Evolutionary conservation across 2,888 invertebrate genomes (phyloP).

Genomic region (Heliconius hortense): DNA sequence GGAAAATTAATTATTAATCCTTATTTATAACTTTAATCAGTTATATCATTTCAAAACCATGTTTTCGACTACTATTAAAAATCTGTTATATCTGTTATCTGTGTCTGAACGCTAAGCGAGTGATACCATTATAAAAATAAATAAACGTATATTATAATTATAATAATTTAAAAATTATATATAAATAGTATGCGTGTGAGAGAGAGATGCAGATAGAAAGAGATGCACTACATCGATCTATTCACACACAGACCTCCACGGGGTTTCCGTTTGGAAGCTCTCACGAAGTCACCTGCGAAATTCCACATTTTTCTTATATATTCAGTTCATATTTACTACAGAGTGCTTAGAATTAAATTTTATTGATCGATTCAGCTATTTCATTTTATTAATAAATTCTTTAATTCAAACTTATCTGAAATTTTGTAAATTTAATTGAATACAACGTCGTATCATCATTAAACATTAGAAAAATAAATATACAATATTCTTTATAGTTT

Average conservation of each 20-base stretch:
- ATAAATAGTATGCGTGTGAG: constrained; percentile 68
- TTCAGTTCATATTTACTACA: constrained; percentile 23
- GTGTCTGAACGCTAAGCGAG: constrained; percentile 30
- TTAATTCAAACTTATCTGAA: background rate
- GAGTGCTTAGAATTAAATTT: background rate
- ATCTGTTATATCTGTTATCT: constrained; percentile 23
- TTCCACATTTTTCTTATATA: constrained; percentile 52
- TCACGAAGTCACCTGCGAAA: constrained; percentile 82
- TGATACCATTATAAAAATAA: constrained; percentile 28
- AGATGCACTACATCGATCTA: constrained; percentile 79
- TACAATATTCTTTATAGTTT: background rate
- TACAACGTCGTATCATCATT: background rate
- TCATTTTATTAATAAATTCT: too few species aligned
- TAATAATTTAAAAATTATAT: constrained; percentile 28
- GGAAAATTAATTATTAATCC: constrained; percentile 13
- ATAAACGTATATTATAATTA: constrained; percentile 29
- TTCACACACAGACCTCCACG: constrained; percentile 77
- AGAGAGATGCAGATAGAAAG: constrained; percentile 72
- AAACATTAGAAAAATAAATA: background rate
- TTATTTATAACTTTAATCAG: background rate
- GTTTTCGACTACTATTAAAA: constrained; percentile 9
- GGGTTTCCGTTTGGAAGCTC: constrained; percentile 69
- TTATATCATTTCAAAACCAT: constrained; percentile 3
- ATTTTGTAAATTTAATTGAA: background rate
- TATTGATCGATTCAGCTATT: background rate